Evolutionary conservation across 2,113 vertebrate genomes (phyloP).

Genomic region (Gobio gobio): DNA sequence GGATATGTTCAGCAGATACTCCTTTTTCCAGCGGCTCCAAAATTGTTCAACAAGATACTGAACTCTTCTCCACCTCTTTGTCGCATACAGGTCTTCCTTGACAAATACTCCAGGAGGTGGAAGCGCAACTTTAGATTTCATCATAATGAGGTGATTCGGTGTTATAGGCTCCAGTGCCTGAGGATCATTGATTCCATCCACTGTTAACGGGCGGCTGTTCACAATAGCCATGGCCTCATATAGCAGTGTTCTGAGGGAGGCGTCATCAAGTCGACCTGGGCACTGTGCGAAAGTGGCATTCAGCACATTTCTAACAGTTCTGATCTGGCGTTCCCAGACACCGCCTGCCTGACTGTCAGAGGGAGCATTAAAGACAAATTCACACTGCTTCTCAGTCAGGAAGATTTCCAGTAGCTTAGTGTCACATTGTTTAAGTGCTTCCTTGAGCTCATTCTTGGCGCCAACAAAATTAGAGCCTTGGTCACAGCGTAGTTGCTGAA

Average conservation of each 20-base stretch:
- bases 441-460: slow-evolving; percentile 29
- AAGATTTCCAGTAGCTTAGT: slow-evolving; percentile 6
- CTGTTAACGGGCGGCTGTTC: not conserved
- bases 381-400: slow-evolving; percentile 2
- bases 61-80: too few species aligned
- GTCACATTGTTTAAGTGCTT: slow-evolving; percentile 38
- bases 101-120: not conserved
- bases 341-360: not conserved
- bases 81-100: too few species aligned
- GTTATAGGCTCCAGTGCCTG: not conserved
- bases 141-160: slow-evolving; percentile 6
- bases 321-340: not conserved
- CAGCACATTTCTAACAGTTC: not conserved
- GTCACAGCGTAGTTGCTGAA: slow-evolving; percentile 1
- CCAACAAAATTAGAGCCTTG: slow-evolving; percentile 42
- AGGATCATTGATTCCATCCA: slow-evolving; percentile 14
- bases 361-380: not conserved
- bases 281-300: not conserved
- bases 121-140: not conserved
- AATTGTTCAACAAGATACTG: too few species aligned
- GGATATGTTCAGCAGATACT: too few species aligned
- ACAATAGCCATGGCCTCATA: not conserved
- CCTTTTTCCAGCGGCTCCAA: too few species aligned
- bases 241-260: not conserved
- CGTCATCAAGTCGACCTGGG: not conserved